Conservation (phyloP, 2,888 invertebrate species). For the Glyphotaelius pellucidus region DNA sequence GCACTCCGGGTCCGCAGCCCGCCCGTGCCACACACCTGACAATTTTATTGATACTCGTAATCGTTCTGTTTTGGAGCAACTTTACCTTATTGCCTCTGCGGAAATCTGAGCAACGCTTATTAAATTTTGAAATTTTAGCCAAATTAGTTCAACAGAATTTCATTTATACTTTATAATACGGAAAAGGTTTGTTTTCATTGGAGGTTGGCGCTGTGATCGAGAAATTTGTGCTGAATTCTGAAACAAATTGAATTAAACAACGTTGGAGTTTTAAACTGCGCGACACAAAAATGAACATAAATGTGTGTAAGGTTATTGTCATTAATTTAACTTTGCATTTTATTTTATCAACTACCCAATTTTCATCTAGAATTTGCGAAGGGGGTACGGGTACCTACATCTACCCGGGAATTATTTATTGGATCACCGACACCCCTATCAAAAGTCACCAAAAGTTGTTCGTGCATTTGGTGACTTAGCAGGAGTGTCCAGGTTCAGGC, state of each 20-base stretch:
- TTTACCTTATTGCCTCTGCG: constrained; percentile 22
- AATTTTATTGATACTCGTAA: constrained; percentile 47
- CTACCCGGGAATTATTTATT: no score
- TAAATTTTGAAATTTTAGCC: constrained; percentile 32
- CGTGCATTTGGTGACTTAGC: no score
- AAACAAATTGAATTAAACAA: background rate
- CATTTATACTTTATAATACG: constrained; percentile 3
- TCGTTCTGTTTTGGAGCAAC: constrained; percentile 34
- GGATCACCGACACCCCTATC: no score
- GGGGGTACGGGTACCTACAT: no score
- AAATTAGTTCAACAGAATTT: constrained; percentile 29
- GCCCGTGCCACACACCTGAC: constrained; percentile 45
- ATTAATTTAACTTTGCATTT: background rate
- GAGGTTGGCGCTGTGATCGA: background rate
- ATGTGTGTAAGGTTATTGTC: background rate
- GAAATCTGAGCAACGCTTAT: constrained; percentile 26
- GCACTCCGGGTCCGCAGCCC: constrained; percentile 10
- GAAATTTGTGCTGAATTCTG: background rate
- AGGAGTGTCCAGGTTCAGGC: no score
- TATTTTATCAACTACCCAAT: background rate
- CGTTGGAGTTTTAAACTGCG: background rate
- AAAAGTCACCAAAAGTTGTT: no score
- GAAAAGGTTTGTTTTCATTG: background rate
- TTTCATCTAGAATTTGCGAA: background rate
- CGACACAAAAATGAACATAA: background rate